phyloP scores from a whole-genome alignment of 2,113 vertebrate genomes.

The Ancistrus triradiatus region DNA sequence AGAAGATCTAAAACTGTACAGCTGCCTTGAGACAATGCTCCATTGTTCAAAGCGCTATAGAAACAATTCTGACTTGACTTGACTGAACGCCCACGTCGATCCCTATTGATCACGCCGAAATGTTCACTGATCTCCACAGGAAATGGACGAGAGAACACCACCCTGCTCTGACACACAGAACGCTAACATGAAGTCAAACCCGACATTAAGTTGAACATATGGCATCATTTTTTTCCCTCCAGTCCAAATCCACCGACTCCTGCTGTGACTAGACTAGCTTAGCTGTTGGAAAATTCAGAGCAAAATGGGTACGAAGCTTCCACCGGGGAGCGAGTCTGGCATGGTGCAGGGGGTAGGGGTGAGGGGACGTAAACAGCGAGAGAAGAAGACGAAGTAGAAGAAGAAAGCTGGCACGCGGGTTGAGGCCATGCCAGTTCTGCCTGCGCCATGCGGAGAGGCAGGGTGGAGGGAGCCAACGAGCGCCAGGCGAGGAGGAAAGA shows the following conservation, averaged over 20 bases:
- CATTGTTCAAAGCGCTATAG: too few species aligned
- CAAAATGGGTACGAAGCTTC: constrained; percentile 61
- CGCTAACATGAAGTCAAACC: too few species aligned
- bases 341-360: constrained; percentile 28
- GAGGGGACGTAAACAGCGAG: constrained; percentile 50
- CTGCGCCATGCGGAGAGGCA: constrained; percentile 73
- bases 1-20: too few species aligned
- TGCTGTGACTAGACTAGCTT: constrained; percentile 59
- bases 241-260: constrained; percentile 59
- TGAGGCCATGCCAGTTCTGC: constrained; percentile 76
- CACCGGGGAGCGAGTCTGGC: constrained; percentile 70
- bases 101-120: too few species aligned
- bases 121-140: too few species aligned
- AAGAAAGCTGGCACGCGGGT: constrained; percentile 74
- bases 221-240: constrained; percentile 2
- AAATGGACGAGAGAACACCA: too few species aligned
- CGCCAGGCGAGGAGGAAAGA: constrained; percentile 76
- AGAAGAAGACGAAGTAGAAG: background rate
- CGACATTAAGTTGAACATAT: constrained; percentile 31
- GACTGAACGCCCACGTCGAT: too few species aligned
- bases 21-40: too few species aligned
- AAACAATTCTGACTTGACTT: too few species aligned
- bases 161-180: too few species aligned
- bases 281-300: constrained; percentile 67
- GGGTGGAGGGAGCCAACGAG: constrained; percentile 71